Conservation (phyloP, 64 coral and sea anemone species). For the Montipora sp. region DNA sequence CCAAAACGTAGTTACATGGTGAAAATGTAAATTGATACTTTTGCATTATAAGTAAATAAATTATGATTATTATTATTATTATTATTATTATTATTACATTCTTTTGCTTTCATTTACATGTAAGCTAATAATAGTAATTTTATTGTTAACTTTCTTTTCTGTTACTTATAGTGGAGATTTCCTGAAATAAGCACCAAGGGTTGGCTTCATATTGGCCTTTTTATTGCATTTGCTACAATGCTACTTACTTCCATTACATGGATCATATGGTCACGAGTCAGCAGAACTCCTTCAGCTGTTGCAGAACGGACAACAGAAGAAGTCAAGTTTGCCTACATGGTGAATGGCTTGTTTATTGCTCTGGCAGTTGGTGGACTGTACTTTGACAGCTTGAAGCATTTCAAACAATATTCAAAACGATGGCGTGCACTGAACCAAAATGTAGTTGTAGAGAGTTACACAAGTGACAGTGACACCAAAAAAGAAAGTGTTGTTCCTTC, state of each 20-base stretch:
- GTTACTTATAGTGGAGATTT: conserved; percentile 81
- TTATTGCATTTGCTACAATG: conserved; percentile 93
- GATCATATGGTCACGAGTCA: conserved; percentile 98
- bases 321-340: conserved; percentile 95
- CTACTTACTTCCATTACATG: conserved; percentile 94
- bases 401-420: conserved; percentile 82
- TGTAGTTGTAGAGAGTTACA: conserved; percentile 78
- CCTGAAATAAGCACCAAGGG: conserved; percentile 95
- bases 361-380: conserved; percentile 93
- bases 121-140: no score
- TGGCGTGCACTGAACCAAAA: conserved; percentile 91
- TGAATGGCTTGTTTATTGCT: conserved; percentile 96
- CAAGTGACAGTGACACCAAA: conserved; percentile 26
- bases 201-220: conserved; percentile 95
- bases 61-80: no score
- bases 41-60: no score
- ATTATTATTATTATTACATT: no score
- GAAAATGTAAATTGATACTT: no score
- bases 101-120: no score
- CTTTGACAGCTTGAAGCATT: conserved; percentile 92
- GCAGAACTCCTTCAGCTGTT: conserved; percentile 75
- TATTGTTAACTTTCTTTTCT: no score
- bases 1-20: no score
- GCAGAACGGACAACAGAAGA: conserved; percentile 86
- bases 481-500: not conserved